Percentiles rank a stretch among this genome's conserved stretches.
These are phyloP conservation scores for Synergus gifuensis DNA, from an alignment of 2,888 invertebrate species.

Conservation along the genomic window DNA sequence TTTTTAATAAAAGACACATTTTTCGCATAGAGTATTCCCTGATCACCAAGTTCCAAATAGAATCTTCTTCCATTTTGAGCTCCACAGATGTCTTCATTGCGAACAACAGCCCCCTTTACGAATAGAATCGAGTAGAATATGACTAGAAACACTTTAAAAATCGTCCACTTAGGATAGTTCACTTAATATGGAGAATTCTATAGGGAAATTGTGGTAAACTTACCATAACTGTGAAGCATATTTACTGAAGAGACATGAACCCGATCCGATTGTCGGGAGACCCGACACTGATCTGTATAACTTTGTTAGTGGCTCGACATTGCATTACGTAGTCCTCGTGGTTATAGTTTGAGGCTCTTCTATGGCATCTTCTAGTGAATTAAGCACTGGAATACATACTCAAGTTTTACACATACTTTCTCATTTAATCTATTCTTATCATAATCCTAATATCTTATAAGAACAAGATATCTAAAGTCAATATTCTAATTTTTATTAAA, in stretches of 20 bases:
- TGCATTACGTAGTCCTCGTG: conserved; percentile 62
- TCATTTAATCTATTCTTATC: not conserved
- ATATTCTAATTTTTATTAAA: not conserved
- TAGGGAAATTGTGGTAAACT: conserved; percentile 52
- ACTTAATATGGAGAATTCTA: not conserved
- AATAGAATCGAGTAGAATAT: conserved; percentile 51
- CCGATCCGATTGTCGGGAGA: conserved; percentile 68
- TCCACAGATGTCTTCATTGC: conserved; percentile 76
- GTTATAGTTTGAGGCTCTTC: conserved; percentile 69
- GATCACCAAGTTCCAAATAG: conserved; percentile 75
- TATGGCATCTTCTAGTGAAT: conserved; percentile 67
- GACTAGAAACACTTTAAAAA: conserved; percentile 43
- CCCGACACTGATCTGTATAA: conserved; percentile 68
- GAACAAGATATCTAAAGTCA: not conserved
- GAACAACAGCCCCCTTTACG: conserved; percentile 64
- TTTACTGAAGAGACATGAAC: conserved; percentile 62
- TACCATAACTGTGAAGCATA: conserved; percentile 70
- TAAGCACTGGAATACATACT: not conserved
- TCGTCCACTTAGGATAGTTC: not conserved
- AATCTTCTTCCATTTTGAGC: conserved; percentile 74
- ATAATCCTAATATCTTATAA: not conserved
- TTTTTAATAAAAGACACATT: conserved; percentile 71
- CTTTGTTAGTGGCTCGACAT: conserved; percentile 66
- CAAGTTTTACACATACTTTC: not conserved
- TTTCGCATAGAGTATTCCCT: conserved; percentile 73